These are phyloP conservation scores for Premnoplex brunnescens DNA, from an alignment of 2,797 vertebrate species.

Conservation along the genomic window DNA sequence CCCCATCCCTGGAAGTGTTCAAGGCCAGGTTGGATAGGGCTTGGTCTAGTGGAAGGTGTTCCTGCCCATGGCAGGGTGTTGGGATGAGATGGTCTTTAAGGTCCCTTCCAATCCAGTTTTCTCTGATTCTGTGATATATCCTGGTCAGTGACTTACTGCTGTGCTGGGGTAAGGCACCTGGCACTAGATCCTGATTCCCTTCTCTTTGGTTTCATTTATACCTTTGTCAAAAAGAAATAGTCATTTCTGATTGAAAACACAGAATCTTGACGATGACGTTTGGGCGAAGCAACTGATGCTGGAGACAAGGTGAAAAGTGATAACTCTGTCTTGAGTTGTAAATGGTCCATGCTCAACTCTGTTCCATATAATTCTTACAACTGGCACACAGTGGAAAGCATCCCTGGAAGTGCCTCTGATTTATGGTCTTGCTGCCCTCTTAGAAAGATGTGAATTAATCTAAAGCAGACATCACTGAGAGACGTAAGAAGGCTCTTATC, in stretches of 20 bases:
- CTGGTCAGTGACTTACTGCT: fast-evolving
- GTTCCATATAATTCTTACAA: conserved; percentile 16
- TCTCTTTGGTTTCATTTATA: background rate
- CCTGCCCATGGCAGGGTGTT: background rate
- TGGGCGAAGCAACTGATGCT: background rate
- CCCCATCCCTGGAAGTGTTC: background rate
- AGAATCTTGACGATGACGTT: background rate
- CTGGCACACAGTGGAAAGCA: conserved; percentile 3
- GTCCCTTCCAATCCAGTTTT: background rate
- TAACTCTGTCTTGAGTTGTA: conserved; percentile 52
- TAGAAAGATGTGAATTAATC: conserved; percentile 44
- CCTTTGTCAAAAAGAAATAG: background rate
- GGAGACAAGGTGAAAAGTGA: conserved; percentile 18
- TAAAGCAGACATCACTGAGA: conserved; percentile 35
- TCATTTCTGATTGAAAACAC: background rate
- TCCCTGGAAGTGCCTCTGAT: conserved; percentile 50
- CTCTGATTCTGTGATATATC: background rate
- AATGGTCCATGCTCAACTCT: background rate
- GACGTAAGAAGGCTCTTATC: conserved; percentile 31
- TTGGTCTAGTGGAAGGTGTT: background rate
- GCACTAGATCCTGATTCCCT: background rate
- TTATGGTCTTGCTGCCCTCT: conserved; percentile 32
- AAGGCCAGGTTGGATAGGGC: background rate
- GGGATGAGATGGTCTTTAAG: background rate
- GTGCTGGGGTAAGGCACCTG: background rate